These are phyloP conservation scores for Meiosimyza platycephala DNA, from an alignment of 2,888 invertebrate genomes.

Conservation along the genomic window DNA sequence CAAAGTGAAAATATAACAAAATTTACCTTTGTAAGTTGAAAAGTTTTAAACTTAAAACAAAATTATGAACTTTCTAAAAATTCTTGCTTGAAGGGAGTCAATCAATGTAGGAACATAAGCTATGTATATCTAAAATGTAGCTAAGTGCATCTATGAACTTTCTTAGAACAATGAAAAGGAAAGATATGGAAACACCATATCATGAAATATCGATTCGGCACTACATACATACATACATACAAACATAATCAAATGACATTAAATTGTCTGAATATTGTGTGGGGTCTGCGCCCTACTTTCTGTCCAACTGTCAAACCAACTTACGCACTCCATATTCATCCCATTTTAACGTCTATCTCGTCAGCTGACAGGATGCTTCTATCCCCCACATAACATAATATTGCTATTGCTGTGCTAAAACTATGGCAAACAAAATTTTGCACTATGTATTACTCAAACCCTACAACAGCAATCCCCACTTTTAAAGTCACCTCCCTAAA, in stretches of 20 bases:
- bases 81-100: too few relatives aligned
- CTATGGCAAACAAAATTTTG: background rate
- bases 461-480: background rate
- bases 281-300: background rate
- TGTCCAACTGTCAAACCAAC: background rate
- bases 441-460: background rate
- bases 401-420: too few relatives aligned
- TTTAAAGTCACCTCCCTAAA: background rate
- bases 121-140: too few relatives aligned
- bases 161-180: too few relatives aligned
- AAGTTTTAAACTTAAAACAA: too few relatives aligned
- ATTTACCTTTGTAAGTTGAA: too few relatives aligned
- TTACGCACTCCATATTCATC: background rate
- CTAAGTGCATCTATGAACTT: too few relatives aligned
- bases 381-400: too few relatives aligned
- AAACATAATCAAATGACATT: slow-evolving; percentile 13
- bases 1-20: too few relatives aligned
- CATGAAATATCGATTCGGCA: background rate
- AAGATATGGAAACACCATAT: background rate
- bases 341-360: background rate
- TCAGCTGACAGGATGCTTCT: background rate
- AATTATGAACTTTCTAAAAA: too few relatives aligned
- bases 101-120: too few relatives aligned
- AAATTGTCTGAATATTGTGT: slow-evolving; percentile 2
- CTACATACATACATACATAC: background rate